Base-by-base conservation (phyloP, 2,797 vertebrate species). In the Macropus fuliginosus region DNA sequence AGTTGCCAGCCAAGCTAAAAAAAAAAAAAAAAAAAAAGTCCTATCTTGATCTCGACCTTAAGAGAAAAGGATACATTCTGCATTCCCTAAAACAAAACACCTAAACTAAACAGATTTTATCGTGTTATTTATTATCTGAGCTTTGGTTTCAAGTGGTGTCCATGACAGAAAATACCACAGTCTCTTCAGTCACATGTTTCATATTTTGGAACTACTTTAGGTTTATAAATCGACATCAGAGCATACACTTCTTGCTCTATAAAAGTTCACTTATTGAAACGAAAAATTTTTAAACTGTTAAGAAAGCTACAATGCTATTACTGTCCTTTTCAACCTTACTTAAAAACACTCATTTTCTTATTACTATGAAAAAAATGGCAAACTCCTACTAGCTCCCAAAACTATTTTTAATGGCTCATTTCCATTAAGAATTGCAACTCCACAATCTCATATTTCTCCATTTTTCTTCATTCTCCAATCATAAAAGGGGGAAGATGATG, bases 91-190 rank as follows among this genome's bases (percentile, higher is more conserved):
- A 96, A 93, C 95, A 95, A 97, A 96, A 96, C 62, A 96, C 97
- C 97, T 96, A 96, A 98, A 95, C 97, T 96, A 98, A 98, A 97
- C 96, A 98, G 98, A 98, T 98, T 93, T 90, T 98, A 98, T 98
- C 98, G 95, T 31, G 55, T 91, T 94, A 95, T 55, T 34, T 27
- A 57, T 54, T 54, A 92, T 91, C 54, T 91, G 54, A 55, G 90
- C 54, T 91, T 91, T 24, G 18, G 90, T 55, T 91, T 91, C 54
- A 91, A 91, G 34, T 54, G 92, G 97, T 96, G 57, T 11, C 21
- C 21, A 74, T 92, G 55, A 93, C 50, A 59, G n/a, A 91, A 94
- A 93, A 91, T 8, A 54, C 91, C 40, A 55, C 6, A 6, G 56
- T 12, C 93, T 28, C 56, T 95, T 93, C 27, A 1, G 21, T 50